Conservation (phyloP, 2,888 invertebrate species). For the Caenorhabditis afra region DNA sequence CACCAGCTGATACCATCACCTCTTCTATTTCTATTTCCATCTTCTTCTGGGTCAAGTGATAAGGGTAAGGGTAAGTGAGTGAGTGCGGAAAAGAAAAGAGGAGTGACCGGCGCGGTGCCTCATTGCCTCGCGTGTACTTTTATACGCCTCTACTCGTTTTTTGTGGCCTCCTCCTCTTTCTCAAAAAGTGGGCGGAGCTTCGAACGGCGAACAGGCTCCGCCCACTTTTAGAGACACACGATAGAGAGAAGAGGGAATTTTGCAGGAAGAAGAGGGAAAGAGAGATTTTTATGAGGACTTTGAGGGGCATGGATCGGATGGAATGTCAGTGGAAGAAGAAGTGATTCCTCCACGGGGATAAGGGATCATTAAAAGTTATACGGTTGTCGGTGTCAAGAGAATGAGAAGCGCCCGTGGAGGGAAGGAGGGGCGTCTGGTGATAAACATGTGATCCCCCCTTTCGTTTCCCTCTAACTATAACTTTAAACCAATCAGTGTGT, state of each 20-base stretch:
- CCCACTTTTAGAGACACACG: conserved; percentile 11
- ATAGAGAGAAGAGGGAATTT: conserved; percentile 18
- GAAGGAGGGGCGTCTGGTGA: conserved; percentile 14
- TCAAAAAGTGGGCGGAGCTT: too few species aligned
- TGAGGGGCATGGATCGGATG: not conserved
- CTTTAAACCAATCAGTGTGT: conserved; percentile 11
- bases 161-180: too few species aligned
- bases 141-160: too few species aligned
- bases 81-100: too few species aligned
- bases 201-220: too few species aligned
- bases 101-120: too few species aligned
- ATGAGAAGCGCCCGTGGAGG: conserved; percentile 11
- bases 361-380: conserved; percentile 30
- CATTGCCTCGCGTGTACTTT: too few species aligned
- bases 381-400: conserved; percentile 23
- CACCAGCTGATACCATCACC: too few species aligned
- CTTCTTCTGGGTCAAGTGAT: too few species aligned
- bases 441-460: conserved; percentile 27
- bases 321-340: conserved; percentile 14
- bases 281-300: conserved; percentile 18
- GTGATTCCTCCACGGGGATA: conserved; percentile 8
- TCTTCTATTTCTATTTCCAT: too few species aligned
- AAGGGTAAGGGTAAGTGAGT: too few species aligned
- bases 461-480: not conserved
- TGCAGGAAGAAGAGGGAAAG: conserved; percentile 1